Percentiles rank a stretch among this genome's conserved stretches.
Evolutionary conservation across 23 tunicate genomes (phyloP).

Genomic region (Aplidium turbinatum): DNA sequence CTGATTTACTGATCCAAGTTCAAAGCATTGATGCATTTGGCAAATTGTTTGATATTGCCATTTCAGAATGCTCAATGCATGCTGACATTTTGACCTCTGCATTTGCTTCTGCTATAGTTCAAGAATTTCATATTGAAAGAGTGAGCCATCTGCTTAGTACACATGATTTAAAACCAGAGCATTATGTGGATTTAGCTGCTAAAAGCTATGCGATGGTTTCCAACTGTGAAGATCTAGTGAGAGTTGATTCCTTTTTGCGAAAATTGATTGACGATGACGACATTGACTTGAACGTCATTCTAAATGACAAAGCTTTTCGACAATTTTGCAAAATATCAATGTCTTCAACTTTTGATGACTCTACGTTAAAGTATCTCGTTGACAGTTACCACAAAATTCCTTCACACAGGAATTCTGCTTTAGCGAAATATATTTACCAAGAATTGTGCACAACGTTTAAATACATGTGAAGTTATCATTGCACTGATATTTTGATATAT

Average conservation of each 20-base stretch:
- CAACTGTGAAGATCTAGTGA: neutral
- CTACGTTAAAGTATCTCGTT: neutral
- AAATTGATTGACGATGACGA: neutral
- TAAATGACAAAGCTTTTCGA: neutral
- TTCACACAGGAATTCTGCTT: neutral
- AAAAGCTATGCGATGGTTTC: neutral
- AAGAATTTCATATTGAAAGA: neutral
- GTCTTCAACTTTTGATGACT: neutral
- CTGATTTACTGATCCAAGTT: no score
- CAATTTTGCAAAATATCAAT: neutral
- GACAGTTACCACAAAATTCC: slow-evolving; percentile 2
- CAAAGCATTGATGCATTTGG: no score
- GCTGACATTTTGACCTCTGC: no score
- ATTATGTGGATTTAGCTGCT: neutral
- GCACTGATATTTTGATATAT: no score
- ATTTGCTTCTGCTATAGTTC: neutral
- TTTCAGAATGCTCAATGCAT: slow-evolving; percentile 2
- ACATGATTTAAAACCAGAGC: neutral
- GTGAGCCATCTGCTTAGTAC: neutral
- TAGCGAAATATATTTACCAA: no score
- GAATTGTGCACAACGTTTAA: no score
- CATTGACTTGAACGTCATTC: neutral
- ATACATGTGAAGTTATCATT: no score
- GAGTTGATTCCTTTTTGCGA: slow-evolving; percentile 6
- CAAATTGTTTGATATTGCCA: neutral